Evolutionary conservation across 2,888 invertebrate species (phyloP).

Genomic region (Exephanes ischioxanthus): DNA sequence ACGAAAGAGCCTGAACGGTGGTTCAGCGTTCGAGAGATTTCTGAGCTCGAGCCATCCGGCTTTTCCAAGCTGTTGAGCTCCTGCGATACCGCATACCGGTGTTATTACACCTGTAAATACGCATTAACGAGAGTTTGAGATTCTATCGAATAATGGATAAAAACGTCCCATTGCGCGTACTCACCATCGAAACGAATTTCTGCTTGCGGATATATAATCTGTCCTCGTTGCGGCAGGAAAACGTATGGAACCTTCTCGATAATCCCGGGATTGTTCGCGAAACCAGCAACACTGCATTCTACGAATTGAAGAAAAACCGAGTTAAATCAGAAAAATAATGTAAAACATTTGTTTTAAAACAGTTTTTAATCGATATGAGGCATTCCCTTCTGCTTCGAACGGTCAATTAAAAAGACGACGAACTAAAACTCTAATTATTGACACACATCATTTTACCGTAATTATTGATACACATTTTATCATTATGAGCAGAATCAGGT

Average conservation of each 20-base stretch:
- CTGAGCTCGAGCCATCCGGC: constrained; percentile 93
- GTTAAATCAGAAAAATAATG: constrained; percentile 11
- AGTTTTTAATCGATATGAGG: neutral
- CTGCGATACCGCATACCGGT: constrained; percentile 94
- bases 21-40: constrained; percentile 91
- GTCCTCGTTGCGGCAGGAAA: constrained; percentile 93
- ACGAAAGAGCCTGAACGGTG: constrained; percentile 92
- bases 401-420: no score
- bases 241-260: constrained; percentile 94
- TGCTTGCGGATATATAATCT: constrained; percentile 94
- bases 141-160: neutral
- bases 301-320: constrained; percentile 70
- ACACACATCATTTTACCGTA: no score
- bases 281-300: constrained; percentile 94
- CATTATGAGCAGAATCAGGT: no score
- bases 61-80: constrained; percentile 92
- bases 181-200: constrained; percentile 93
- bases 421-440: no score
- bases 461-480: no score
- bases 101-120: constrained; percentile 89
- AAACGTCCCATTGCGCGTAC: constrained; percentile 55
- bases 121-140: neutral
- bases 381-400: no score
- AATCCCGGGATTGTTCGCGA: constrained; percentile 89
- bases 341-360: constrained; percentile 13